These are phyloP conservation scores for Pachyseris speciosa DNA, from an alignment of 64 coral and sea anemone genomes.

Conservation along the genomic window DNA sequence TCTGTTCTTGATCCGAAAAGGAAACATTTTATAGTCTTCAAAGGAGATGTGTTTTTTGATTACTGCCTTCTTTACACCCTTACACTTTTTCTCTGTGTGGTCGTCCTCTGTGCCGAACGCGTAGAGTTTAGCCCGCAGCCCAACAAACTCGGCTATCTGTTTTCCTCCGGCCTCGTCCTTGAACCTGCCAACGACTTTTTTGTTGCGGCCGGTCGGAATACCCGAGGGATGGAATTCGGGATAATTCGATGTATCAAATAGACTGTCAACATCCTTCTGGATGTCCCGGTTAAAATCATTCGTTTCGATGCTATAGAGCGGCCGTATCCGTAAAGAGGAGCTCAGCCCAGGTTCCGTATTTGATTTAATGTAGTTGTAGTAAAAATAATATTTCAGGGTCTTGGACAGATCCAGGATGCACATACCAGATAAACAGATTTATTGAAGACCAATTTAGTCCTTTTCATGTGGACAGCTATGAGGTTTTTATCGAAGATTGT, in stretches of 20 bases:
- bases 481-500: too few relatives aligned
- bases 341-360: too few relatives aligned
- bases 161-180: constrained; percentile 46
- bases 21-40: constrained; percentile 31
- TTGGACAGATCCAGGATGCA: too few relatives aligned
- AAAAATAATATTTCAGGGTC: too few relatives aligned
- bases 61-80: constrained; percentile 22
- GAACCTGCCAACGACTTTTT: constrained; percentile 30
- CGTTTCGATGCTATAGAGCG: neutral
- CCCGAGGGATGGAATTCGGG: neutral
- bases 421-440: too few relatives aligned
- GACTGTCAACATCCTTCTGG: neutral
- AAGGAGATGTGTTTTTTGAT: constrained; percentile 28
- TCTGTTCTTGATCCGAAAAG: too few relatives aligned
- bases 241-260: constrained; percentile 48
- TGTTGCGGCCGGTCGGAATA: neutral
- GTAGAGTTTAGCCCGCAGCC: constrained; percentile 36
- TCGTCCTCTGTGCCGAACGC: neutral
- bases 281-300: constrained; percentile 8
- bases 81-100: neutral
- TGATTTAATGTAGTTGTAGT: too few relatives aligned
- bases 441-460: too few relatives aligned
- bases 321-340: too few relatives aligned
- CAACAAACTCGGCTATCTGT: constrained; percentile 28
- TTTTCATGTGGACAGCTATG: too few relatives aligned